Conservation (phyloP, 2,113 vertebrate species). For the Megaleporinus macrocephalus region DNA sequence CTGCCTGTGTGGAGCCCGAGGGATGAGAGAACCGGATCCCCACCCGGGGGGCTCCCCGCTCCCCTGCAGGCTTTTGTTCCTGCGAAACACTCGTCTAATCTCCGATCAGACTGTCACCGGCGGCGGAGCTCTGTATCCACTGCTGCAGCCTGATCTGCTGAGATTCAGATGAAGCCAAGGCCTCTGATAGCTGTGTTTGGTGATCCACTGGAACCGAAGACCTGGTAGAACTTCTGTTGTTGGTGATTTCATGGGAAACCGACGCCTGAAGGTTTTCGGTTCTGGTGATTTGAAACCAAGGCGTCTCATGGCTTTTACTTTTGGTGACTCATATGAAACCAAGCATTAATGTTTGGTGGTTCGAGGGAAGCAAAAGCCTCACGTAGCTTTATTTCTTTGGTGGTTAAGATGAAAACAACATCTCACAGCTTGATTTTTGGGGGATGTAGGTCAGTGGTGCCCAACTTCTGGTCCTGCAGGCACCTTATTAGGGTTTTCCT, state of each 20-base stretch:
- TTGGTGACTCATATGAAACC: not conserved
- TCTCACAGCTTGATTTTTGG: not conserved
- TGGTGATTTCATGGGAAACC: too few species aligned
- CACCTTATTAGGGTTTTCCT: too few species aligned
- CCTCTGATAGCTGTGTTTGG: not conserved
- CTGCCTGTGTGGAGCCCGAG: not conserved
- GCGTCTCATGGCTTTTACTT: not conserved
- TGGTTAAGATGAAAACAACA: not conserved
- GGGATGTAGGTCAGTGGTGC: too few species aligned
- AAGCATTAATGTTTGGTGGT: too few species aligned
- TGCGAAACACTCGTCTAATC: not conserved
- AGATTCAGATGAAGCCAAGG: not conserved
- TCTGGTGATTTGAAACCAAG: not conserved
- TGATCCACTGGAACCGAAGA: not conserved
- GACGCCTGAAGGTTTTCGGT: too few species aligned
- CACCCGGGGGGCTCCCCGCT: not conserved
- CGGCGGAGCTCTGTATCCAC: not conserved
- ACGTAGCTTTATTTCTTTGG: not conserved
- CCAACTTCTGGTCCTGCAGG: too few species aligned
- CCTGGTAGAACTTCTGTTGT: not conserved
- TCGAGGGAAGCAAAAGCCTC: too few species aligned
- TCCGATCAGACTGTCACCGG: not conserved
- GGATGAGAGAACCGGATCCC: conserved; percentile 29
- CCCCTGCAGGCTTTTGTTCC: conserved; percentile 13
- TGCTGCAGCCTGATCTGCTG: not conserved